Evolutionary conservation across 2,888 invertebrate species (phyloP).

Genomic region (Bursaphelenchus okinawaensis): DNA sequence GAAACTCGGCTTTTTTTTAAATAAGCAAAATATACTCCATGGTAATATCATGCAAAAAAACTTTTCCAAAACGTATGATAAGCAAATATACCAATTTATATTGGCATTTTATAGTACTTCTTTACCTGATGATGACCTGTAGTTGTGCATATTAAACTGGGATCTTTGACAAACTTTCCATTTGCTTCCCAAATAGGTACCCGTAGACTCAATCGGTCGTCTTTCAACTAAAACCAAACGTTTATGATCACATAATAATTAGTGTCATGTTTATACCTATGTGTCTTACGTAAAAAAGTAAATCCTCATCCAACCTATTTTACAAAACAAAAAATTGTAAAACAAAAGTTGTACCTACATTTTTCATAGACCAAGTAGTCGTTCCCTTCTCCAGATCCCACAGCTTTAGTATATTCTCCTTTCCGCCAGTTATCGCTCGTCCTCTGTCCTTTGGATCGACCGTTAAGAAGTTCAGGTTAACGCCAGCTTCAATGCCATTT

Average conservation of each 20-base stretch:
- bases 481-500: slow-evolving; percentile 62
- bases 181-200: slow-evolving; percentile 81
- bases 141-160: slow-evolving; percentile 67
- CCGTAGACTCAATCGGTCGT: slow-evolving; percentile 77
- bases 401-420: slow-evolving; percentile 79
- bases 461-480: slow-evolving; percentile 63
- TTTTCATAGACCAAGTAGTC: slow-evolving; percentile 66
- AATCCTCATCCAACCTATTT: too few species aligned
- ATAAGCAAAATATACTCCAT: not conserved
- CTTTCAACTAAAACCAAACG: slow-evolving; percentile 70
- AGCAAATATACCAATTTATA: not conserved
- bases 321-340: too few species aligned
- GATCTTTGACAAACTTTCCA: slow-evolving; percentile 70
- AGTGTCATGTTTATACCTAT: too few species aligned
- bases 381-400: slow-evolving; percentile 65
- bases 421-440: slow-evolving; percentile 74
- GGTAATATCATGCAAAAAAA: not conserved
- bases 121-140: slow-evolving; percentile 77
- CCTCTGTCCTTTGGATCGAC: slow-evolving; percentile 14
- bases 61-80: not conserved
- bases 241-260: too few species aligned
- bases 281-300: too few species aligned
- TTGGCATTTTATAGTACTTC: not conserved
- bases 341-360: slow-evolving; percentile 60
- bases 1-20: too few species aligned